Evolutionary conservation across 2,113 vertebrate genomes (phyloP).

Genomic region (Rhinolophus sinicus): DNA sequence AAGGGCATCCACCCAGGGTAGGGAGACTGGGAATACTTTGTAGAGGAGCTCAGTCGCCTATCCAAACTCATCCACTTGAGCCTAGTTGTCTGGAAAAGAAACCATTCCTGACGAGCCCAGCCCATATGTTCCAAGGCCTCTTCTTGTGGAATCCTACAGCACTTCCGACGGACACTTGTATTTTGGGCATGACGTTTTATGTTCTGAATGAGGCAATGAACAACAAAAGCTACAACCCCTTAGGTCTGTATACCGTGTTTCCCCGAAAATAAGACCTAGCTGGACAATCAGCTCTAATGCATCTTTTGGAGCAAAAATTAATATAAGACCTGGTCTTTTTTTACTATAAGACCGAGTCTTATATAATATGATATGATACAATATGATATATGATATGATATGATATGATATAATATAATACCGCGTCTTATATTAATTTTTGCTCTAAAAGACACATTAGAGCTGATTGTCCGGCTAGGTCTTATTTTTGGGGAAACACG

Average conservation of each 20-base stretch:
- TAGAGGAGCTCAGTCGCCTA: background rate
- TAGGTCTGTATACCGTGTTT: background rate
- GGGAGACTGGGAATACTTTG: background rate
- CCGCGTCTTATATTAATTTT: no score
- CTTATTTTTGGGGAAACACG: no score
- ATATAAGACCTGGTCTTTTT: no score
- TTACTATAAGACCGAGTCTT: no score
- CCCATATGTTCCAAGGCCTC: fast-evolving
- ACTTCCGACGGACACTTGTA: background rate
- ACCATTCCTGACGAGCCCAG: background rate
- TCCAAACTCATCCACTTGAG: background rate
- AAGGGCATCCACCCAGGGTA: fast-evolving
- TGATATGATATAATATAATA: no score
- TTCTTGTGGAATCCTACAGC: background rate
- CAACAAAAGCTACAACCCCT: background rate
- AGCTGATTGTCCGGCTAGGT: no score
- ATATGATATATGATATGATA: no score
- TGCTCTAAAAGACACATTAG: no score
- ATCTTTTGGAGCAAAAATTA: no score
- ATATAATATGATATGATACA: no score
- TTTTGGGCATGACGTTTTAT: background rate
- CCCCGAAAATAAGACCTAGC: no score
- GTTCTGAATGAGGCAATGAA: background rate
- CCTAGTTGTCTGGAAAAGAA: background rate
- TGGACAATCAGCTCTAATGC: no score